Evolutionary conservation across 2,113 vertebrate genomes (phyloP).

Genomic region (Geococcyx californianus): DNA sequence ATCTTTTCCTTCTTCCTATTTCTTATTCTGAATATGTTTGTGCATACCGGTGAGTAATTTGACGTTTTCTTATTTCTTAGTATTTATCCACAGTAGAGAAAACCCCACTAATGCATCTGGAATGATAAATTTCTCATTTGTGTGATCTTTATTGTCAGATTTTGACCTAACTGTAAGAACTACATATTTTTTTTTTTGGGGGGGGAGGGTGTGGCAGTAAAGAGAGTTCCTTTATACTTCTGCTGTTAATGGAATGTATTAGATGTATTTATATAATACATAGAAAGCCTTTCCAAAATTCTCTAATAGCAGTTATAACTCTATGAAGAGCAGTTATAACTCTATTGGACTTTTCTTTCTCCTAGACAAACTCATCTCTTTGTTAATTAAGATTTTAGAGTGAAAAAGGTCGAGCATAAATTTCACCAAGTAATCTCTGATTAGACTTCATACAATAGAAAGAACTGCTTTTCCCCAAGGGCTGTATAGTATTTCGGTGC

Average conservation of each 20-base stretch:
- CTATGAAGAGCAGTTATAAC: neutral
- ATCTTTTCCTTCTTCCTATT: neutral
- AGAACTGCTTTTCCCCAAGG: neutral
- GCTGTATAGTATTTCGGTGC: neutral
- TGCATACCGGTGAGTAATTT: neutral
- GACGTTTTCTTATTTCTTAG: neutral
- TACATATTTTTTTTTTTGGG: too few species aligned
- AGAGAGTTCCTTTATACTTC: neutral
- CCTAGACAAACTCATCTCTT: neutral
- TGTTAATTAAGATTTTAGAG: conserved; percentile 43
- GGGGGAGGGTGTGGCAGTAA: neutral
- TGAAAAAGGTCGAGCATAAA: conserved; percentile 33
- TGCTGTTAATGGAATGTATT: neutral
- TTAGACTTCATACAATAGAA: neutral
- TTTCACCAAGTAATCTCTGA: conserved; percentile 11
- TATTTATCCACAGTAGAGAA: neutral
- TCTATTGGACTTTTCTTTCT: neutral
- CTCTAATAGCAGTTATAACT: neutral
- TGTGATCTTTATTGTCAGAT: neutral
- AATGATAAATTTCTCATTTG: neutral
- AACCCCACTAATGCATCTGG: fast-evolving
- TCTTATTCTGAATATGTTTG: neutral
- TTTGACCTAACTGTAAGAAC: neutral
- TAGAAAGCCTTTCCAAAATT: neutral
- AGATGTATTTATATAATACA: neutral